Base-by-base conservation (phyloP, 2,113 vertebrate species). In the Chloropsis hardwickii region DNA sequence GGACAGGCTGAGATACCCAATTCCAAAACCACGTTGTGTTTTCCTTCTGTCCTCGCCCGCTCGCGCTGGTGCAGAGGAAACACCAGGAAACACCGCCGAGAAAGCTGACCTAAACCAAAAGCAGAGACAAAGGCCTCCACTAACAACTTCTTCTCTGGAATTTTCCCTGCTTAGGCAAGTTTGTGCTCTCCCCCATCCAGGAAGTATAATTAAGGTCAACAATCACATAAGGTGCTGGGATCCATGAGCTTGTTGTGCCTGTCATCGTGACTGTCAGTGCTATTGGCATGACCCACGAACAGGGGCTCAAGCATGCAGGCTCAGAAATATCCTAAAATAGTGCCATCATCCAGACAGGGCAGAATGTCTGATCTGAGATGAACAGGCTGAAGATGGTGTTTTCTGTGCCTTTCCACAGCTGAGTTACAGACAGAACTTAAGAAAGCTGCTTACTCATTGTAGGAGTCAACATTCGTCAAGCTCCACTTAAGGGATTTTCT, bases 401-500 rank as follows among this genome's bases (percentile, higher is more conserved):
- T 78, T 51, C 62, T 67, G 28, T 35, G 65, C 56, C 64, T 73
- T 64, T 88, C 84, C 66, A 47, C 79, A 86, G 62, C 58, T 9
- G 19, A 39, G 31, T 33, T 92, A 58, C 28, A 91, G 65, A 82
- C 54, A 93, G 42, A 44, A 72, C 37, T 61, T 82, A 96, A 90
- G 93, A 91, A 92, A 95, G 94, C 48, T 90, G 82, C 91, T 97
- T 97, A 96, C 89, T 98, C 93, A 96, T 93, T 92, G 96, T 74
- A 90, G 85, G 93, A 97, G 92, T 87, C 96, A 97, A 96, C 81
- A 51, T 96, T 95, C 14, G 2, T 22, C 51, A 33, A 91, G 91
- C 82, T 95, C 96, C 93, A 97, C 95, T 97, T 96, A 96, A 95
- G 67, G 94, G 84, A 94, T 97, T 97, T 97, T 92, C 88, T 97